Conservation (phyloP, 2,888 invertebrate genomes). For the Xestia c-nigrum region DNA sequence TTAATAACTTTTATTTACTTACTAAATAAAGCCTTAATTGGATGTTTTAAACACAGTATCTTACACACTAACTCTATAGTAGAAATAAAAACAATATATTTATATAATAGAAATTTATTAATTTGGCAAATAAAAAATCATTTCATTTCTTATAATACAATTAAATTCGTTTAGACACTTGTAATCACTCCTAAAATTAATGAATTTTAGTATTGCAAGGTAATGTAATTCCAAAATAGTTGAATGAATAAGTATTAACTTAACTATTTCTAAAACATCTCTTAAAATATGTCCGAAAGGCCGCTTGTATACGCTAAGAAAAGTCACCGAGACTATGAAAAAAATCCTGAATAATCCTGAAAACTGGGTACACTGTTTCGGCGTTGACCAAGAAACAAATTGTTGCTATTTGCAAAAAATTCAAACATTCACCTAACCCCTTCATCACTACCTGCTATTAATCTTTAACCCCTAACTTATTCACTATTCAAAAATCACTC, state of each 20-base stretch:
- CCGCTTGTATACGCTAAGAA: too few species aligned
- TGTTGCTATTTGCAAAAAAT: neutral
- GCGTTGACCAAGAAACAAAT: too few species aligned
- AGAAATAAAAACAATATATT: too few species aligned
- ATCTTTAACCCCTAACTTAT: conserved; percentile 17
- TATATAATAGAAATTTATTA: too few species aligned
- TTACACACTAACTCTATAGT: too few species aligned
- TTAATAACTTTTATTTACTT: neutral
- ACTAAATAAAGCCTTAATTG: too few species aligned
- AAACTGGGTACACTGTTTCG: too few species aligned
- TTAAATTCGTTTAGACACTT: neutral
- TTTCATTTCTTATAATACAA: neutral
- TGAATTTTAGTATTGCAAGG: neutral
- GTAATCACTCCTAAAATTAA: neutral
- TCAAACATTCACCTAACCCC: conserved; percentile 18
- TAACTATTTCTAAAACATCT: neutral
- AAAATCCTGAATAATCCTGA: too few species aligned
- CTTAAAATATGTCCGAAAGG: neutral
- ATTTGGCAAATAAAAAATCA: too few species aligned
- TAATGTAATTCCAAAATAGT: neutral
- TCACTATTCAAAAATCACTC: conserved; percentile 22
- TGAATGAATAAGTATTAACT: neutral
- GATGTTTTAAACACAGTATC: too few species aligned
- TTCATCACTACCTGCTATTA: conserved; percentile 32
- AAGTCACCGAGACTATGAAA: too few species aligned